Conservation (phyloP, 2,113 vertebrate genomes). For the Galemys pyrenaicus region DNA sequence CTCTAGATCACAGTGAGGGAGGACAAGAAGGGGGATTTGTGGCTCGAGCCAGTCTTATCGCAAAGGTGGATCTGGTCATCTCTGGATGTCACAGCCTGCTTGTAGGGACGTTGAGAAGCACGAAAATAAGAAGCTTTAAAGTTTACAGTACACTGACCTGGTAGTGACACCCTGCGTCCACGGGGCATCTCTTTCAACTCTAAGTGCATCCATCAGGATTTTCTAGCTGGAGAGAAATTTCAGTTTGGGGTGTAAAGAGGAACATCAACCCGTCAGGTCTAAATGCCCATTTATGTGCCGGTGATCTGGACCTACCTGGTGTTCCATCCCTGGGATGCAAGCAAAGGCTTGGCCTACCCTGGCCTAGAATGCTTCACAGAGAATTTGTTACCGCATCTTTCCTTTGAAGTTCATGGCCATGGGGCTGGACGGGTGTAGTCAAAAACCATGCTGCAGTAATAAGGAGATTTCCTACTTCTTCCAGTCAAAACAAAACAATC, state of each 20-base stretch:
- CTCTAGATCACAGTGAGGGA: neutral
- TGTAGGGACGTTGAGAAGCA: neutral
- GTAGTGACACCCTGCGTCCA: rapidly evolving
- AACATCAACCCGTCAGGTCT: neutral
- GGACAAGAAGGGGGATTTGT: neutral
- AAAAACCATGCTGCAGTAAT: neutral
- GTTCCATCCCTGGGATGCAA: neutral
- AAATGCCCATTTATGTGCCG: too few relatives aligned
- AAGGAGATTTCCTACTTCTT: neutral
- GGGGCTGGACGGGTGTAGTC: neutral
- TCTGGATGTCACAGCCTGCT: neutral
- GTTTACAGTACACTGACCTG: neutral
- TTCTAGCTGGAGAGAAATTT: neutral
- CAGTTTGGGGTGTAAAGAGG: too few relatives aligned
- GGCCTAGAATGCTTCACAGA: neutral
- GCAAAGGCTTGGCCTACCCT: neutral
- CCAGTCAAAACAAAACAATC: neutral
- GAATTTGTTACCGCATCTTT: neutral
- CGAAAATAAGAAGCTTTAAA: neutral
- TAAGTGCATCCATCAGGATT: neutral
- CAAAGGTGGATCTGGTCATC: neutral
- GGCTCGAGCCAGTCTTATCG: neutral
- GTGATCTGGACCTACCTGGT: neutral
- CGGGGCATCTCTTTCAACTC: neutral
- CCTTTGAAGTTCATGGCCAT: neutral